phyloP scores from a whole-genome alignment of 92 coral and sea anemone genomes.

The Zoanthus sociatus region DNA sequence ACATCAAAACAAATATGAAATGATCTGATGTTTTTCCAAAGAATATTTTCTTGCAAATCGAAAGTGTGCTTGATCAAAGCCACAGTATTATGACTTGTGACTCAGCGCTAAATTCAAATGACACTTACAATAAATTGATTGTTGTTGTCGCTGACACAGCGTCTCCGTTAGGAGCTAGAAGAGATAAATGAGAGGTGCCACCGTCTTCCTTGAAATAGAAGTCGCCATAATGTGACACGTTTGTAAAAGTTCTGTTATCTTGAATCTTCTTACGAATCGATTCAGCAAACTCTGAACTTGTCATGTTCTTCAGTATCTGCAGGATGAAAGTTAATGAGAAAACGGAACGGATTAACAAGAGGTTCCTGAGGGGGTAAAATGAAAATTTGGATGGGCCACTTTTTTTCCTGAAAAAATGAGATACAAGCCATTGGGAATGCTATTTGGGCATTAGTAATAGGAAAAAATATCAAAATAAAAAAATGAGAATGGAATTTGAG shows the following conservation, averaged over 20 bases:
- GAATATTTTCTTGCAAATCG: too few species aligned
- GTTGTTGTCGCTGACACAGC: constrained; percentile 93
- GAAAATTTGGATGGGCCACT: too few species aligned
- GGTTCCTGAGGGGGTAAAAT: too few species aligned
- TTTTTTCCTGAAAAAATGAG: too few species aligned
- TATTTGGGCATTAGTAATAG: too few species aligned
- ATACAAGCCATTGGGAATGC: too few species aligned
- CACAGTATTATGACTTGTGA: too few species aligned
- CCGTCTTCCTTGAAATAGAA: constrained; percentile 71
- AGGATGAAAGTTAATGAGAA: neutral
- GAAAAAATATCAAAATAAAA: too few species aligned
- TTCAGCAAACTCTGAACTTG: constrained; percentile 78
- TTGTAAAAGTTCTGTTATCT: constrained; percentile 72
- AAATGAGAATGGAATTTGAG: too few species aligned
- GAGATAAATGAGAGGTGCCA: constrained; percentile 90
- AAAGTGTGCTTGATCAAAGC: too few species aligned
- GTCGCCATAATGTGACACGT: constrained; percentile 79
- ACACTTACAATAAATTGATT: constrained; percentile 66
- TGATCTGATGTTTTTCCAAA: too few species aligned
- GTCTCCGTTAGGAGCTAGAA: constrained; percentile 90
- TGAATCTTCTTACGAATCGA: constrained; percentile 74
- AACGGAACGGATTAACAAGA: neutral
- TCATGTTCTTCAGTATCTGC: constrained; percentile 76
- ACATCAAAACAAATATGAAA: too few species aligned
- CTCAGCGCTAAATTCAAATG: neutral